These are phyloP conservation scores for Pontoporia blainvillei DNA, from an alignment of 2,113 vertebrate genomes.

Conservation along the genomic window DNA sequence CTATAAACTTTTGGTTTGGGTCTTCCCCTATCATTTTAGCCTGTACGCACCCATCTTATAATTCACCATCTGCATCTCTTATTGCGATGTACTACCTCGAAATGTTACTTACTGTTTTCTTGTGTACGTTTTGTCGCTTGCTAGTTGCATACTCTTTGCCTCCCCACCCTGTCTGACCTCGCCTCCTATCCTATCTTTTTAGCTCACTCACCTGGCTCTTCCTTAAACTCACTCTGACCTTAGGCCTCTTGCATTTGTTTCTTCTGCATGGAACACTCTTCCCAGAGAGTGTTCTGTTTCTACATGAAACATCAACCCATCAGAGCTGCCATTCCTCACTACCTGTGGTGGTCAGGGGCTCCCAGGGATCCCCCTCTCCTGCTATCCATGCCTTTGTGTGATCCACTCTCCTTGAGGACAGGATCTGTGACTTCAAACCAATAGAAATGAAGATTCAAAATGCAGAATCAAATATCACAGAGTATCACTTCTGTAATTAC, in stretches of 20 bases:
- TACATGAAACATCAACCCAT: background rate
- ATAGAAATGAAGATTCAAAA: background rate
- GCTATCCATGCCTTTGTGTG: background rate
- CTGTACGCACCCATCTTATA: background rate
- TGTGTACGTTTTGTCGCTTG: background rate
- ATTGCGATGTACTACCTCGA: too few species aligned
- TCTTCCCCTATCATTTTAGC: background rate
- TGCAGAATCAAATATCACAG: background rate
- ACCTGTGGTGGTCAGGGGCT: background rate
- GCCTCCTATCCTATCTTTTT: background rate
- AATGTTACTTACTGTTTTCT: background rate
- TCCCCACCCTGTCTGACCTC: background rate
- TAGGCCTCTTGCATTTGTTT: background rate
- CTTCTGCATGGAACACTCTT: background rate
- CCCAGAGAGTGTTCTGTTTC: background rate
- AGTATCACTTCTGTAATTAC: background rate
- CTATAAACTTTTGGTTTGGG: background rate
- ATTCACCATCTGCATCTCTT: background rate
- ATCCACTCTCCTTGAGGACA: background rate
- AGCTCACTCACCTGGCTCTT: background rate
- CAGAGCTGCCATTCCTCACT: background rate
- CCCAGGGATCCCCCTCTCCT: background rate
- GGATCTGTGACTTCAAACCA: background rate
- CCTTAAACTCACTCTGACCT: background rate
- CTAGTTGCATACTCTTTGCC: fast-evolving